Evolutionary conservation across 1,140 invertebrate genomes (phyloP).

Genomic region (Euwallacea fornicatus): DNA sequence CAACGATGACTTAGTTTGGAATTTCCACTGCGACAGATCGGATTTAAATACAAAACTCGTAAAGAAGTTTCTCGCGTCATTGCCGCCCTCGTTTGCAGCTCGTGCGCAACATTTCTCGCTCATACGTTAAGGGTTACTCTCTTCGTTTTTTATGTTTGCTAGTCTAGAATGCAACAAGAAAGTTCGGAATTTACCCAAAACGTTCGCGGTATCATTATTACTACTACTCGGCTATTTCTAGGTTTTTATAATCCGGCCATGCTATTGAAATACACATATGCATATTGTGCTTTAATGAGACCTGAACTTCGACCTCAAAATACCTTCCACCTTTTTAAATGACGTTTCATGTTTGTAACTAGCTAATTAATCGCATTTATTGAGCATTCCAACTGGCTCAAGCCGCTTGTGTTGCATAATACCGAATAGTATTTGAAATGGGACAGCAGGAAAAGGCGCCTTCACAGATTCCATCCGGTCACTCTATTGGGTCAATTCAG

Average conservation of each 20-base stretch:
- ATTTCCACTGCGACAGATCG: too few relatives aligned
- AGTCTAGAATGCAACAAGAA: not conserved
- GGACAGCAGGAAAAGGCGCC: slow-evolving; percentile 21
- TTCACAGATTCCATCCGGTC: slow-evolving; percentile 15
- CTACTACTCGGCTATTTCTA: not conserved
- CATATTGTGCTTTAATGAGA: too few relatives aligned
- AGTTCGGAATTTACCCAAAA: not conserved
- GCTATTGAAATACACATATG: too few relatives aligned
- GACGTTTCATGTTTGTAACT: not conserved
- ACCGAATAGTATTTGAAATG: not conserved
- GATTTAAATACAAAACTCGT: too few relatives aligned
- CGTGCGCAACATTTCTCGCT: too few relatives aligned
- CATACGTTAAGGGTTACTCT: too few relatives aligned
- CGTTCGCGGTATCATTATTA: not conserved
- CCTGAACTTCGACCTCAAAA: too few relatives aligned
- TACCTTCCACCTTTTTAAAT: too few relatives aligned
- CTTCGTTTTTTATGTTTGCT: not conserved
- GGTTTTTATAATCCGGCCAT: not conserved
- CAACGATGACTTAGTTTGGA: too few relatives aligned
- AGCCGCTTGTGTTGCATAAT: not conserved
- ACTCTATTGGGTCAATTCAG: not conserved
- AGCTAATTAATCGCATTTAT: not conserved
- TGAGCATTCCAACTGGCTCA: not conserved
- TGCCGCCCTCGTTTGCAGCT: too few relatives aligned
- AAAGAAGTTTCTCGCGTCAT: too few relatives aligned